Base-by-base conservation (phyloP, 2,797 vertebrate species). In the Poecilia picta region DNA sequence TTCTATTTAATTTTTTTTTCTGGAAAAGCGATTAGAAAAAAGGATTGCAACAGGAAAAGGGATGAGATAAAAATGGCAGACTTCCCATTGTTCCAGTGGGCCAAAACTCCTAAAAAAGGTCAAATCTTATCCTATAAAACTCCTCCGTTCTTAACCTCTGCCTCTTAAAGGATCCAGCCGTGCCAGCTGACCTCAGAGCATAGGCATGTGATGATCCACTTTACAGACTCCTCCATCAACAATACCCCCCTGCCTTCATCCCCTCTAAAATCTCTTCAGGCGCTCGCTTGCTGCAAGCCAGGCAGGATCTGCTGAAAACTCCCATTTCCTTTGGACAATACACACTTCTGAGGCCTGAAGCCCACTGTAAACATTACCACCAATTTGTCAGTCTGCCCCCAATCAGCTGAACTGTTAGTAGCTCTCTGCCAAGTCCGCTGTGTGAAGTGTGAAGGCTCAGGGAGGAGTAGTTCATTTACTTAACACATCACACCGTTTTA, bases 131-230 rank as follows among this genome's bases (percentile, higher is more conserved):
- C 91, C 84, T 74, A 15, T 90, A 76, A 89, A 84, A 73, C 81
- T 84, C 81, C 74, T 23, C 70, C 84, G 78, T 53, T 81, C 75
- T 80, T 43, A 25, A 71, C 64, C 71, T 25, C n/a, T 64, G 75
- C 57, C 77, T 84, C 78, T 73, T 78, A 90, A 91, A 91, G 87
- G 81, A 90, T 87, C 91, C 92, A 80, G 82, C 80, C 71, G 83
- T 91, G 92, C 91, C 86, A 88, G 83, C 85, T 92, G 92, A 94
- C 92, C 90, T 95, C 93, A 95, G 88, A 88, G 83, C 89, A 92
- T 75, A 89, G 92, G 93, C 93, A 95, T 95, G 91, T 93, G 91
- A 94, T 94, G 92, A 94, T 93, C 93, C 92, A 94, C 90, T 94
- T 92, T 91, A 79, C 82, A 91, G 81, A 78, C 87, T 88, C 89